Conservation (phyloP, 1,140 invertebrate species). For the Anastrepha obliqua region DNA sequence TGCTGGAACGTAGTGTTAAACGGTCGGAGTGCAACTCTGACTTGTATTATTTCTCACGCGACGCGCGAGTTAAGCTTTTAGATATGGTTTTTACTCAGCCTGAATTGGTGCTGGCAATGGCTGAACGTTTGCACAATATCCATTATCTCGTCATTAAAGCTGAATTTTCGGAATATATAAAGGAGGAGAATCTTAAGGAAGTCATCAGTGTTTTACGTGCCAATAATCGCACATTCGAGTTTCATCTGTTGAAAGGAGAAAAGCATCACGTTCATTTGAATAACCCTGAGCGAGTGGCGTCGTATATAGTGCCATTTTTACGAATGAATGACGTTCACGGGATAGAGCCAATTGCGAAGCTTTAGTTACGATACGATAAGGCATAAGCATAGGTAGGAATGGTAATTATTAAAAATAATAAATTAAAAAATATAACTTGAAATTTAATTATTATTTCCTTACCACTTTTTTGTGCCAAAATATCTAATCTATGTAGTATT, state of each 20-base stretch:
- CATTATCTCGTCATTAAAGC: constrained; percentile 68
- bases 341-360: neutral
- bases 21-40: constrained; percentile 76
- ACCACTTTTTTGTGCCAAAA: no score
- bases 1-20: constrained; percentile 77
- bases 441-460: no score
- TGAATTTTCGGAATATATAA: constrained; percentile 57
- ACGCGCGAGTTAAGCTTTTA: constrained; percentile 75
- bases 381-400: no score
- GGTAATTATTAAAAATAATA: no score
- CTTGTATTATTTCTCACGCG: constrained; percentile 79
- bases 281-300: constrained; percentile 76
- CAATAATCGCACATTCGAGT: constrained; percentile 77
- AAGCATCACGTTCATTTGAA: constrained; percentile 84
- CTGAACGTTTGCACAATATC: constrained; percentile 57
- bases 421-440: no score
- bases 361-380: neutral
- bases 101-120: constrained; percentile 59
- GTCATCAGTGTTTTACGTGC: constrained; percentile 76
- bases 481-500: no score
- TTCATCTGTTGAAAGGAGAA: constrained; percentile 78
- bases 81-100: constrained; percentile 55
- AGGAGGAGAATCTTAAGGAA: constrained; percentile 61
- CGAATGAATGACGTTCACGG: neutral
- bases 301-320: neutral